These are phyloP conservation scores for Lithobates sylvaticus DNA, from an alignment of 2,797 vertebrate species.

Conservation along the genomic window DNA sequence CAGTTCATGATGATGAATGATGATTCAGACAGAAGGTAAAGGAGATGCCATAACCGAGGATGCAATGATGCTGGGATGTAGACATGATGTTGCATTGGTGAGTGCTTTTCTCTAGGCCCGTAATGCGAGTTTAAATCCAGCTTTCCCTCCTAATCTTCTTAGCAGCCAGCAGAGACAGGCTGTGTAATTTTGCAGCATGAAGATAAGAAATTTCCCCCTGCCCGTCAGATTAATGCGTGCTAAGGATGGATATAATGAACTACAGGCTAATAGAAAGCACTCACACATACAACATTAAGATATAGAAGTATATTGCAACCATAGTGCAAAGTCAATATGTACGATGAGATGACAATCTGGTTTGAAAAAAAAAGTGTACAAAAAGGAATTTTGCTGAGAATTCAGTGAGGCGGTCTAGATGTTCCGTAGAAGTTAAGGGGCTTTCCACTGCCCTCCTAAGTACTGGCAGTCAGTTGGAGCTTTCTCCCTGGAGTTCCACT, in stretches of 20 bases:
- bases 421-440: not conserved
- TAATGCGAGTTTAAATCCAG: conserved; percentile 58
- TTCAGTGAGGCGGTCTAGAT: not conserved
- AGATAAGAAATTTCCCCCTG: conserved; percentile 56
- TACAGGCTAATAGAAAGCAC: conserved; percentile 42
- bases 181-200: conserved; percentile 57
- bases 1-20: not conserved
- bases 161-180: conserved; percentile 57
- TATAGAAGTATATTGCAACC: not conserved
- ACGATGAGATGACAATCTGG: not conserved
- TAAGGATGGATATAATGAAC: conserved; percentile 48
- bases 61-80: conserved; percentile 17
- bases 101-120: conserved; percentile 38
- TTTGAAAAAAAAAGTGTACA: not conserved
- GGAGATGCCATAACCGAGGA: not conserved
- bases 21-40: not conserved
- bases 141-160: conserved; percentile 61
- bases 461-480: not conserved
- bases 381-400: not conserved
- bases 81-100: conserved; percentile 41
- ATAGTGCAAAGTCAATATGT: not conserved
- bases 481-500: not conserved
- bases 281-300: conserved; percentile 25
- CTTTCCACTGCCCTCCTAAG: not conserved
- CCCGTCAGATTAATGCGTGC: conserved; percentile 50